Percentiles rank a stretch among this genome's conserved stretches.
phyloP scores from a whole-genome alignment of 2,113 vertebrate genomes.

The Scortum barcoo region DNA sequence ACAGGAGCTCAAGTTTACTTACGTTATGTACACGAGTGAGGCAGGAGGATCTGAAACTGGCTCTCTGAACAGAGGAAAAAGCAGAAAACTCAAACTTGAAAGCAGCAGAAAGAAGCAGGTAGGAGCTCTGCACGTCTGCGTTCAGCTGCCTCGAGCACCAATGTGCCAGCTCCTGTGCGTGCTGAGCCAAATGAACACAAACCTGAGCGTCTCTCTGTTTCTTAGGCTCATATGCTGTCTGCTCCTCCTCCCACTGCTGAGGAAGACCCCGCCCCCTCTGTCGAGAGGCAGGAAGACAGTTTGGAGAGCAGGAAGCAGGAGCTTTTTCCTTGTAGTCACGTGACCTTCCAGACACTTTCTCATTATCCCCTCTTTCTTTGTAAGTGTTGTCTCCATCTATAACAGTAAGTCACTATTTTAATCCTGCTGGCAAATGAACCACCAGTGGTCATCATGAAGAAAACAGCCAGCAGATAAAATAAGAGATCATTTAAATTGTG shows the following conservation, averaged over 20 bases:
- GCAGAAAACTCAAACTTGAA: not conserved
- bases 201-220: constrained; percentile 52
- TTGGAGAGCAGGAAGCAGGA: constrained; percentile 64
- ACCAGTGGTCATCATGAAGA: not conserved
- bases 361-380: not conserved
- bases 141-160: not conserved
- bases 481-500: not conserved
- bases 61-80: not conserved
- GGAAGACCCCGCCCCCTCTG: constrained; percentile 57
- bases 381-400: not conserved
- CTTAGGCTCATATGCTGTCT: constrained; percentile 32
- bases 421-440: not conserved
- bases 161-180: not conserved
- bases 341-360: constrained; percentile 35
- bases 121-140: not conserved
- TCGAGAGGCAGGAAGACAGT: constrained; percentile 38
- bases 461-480: not conserved
- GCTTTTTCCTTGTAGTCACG: constrained; percentile 51
- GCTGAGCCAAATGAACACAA: constrained; percentile 45
- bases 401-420: not conserved
- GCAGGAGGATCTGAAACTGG: not conserved
- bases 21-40: constrained; percentile 26
- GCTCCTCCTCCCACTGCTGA: constrained; percentile 45
- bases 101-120: not conserved
- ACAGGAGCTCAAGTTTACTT: constrained; percentile 59